phyloP scores from a whole-genome alignment of 2,888 invertebrate species.

The Rhingia campestris region DNA sequence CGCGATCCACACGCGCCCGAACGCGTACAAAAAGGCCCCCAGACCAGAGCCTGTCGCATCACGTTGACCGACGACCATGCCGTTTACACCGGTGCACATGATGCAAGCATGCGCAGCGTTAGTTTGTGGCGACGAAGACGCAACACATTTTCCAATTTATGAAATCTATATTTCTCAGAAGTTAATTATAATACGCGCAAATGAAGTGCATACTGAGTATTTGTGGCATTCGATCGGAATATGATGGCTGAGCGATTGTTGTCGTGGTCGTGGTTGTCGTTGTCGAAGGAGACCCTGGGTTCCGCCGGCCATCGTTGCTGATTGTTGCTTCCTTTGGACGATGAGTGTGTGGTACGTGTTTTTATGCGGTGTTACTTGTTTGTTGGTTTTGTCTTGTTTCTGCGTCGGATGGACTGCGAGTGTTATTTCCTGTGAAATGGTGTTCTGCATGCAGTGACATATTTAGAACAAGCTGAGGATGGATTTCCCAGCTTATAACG shows the following conservation, averaged over 20 bases:
- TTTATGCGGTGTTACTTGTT: constrained; percentile 60
- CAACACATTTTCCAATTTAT: constrained; percentile 72
- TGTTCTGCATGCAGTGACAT: constrained; percentile 69
- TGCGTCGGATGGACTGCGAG: constrained; percentile 44
- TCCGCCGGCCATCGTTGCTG: constrained; percentile 1
- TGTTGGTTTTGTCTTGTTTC: constrained; percentile 24
- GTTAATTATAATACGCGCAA: constrained; percentile 74
- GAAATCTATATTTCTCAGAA: constrained; percentile 75
- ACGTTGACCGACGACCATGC: constrained; percentile 34
- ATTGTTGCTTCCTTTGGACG: constrained; percentile 43
- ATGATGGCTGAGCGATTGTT: constrained; percentile 73
- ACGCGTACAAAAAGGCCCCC: constrained; percentile 37
- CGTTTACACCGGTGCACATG: constrained; percentile 48
- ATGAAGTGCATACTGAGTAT: constrained; percentile 74
- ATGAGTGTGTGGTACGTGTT: constrained; percentile 51
- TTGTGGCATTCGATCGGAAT: constrained; percentile 73
- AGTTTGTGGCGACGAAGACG: constrained; percentile 12
- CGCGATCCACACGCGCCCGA: constrained; percentile 37
- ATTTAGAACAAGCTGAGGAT: constrained; percentile 58
- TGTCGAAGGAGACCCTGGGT: constrained; percentile 31
- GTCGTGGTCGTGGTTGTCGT: constrained; percentile 57
- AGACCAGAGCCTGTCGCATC: constrained; percentile 38
- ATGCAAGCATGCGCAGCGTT: constrained; percentile 33
- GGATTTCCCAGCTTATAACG: constrained; percentile 31
- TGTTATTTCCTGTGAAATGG: constrained; percentile 70